Evolutionary conservation across 2,888 invertebrate species (phyloP).

Genomic region (Seladonia tumulorum): DNA sequence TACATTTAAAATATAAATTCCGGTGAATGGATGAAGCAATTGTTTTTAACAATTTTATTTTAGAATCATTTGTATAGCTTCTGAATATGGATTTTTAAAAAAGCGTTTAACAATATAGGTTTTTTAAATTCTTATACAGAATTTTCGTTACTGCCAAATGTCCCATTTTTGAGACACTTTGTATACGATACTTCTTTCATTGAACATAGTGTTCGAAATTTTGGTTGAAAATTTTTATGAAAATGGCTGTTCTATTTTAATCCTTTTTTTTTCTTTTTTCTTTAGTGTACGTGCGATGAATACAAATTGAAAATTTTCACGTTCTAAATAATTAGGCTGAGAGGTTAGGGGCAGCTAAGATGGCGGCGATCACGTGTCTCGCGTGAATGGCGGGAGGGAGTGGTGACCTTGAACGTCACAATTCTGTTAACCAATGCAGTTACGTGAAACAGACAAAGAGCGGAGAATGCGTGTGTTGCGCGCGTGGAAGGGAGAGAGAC

Average conservation of each 20-base stretch:
- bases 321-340: neutral
- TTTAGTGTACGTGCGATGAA: neutral
- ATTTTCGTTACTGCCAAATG: neutral
- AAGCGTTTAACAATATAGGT: neutral
- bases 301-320: neutral
- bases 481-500: constrained; percentile 47
- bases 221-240: neutral
- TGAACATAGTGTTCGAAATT: neutral
- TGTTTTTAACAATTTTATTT: neutral
- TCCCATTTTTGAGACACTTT: neutral
- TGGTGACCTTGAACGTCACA: neutral
- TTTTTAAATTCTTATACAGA: neutral
- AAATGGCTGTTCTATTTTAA: neutral
- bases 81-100: neutral
- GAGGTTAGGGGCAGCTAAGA: neutral
- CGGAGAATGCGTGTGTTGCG: constrained; percentile 34
- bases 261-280: neutral
- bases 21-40: neutral
- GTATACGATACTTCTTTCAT: neutral
- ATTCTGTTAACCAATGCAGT: neutral
- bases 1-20: neutral
- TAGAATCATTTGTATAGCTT: neutral
- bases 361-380: neutral
- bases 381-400: neutral
- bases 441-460: constrained; percentile 14